Base-by-base conservation (phyloP, 2,797 vertebrate species). In the Pangasius djambal region DNA sequence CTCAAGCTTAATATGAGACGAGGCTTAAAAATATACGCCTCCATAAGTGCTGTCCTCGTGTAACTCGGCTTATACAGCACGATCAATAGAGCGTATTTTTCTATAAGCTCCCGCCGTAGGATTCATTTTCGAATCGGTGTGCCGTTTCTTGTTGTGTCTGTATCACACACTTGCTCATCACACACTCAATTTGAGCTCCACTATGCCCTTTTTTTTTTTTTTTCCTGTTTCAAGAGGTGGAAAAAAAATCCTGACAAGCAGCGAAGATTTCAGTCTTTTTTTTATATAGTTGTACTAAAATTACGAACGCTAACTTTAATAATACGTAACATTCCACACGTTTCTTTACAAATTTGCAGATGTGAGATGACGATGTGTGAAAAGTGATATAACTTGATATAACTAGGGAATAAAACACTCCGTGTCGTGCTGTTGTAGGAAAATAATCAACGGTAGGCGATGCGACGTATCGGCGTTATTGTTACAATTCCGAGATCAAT, bases 1-100 rank as follows among this genome's bases (percentile, higher is more conserved):
- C 83, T 69, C 52, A 0, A 81, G 31, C 78, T 69, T 69, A 50
- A 50, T 34, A 55, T 34, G 20, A 75, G 50, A 74, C 34, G 69
- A 28, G 69, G 85, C 85, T 86, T 86, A 74, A 86, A 86, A 44
- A 15, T 40, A 34, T 52, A 20, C 40, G n/a, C 28, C 52, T 20
- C 28, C 8, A 52, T 34, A 44, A 79, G 16, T 55, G 57, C 10
- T 16, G 81, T 91, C 95, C 94, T 93, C 94, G 90, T 92, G 93
- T 87, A 93, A 93, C 93, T 93, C 89, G 92, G 94, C 92, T 92
- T 10, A 59, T 89, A 94, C 92, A 94, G 94, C 61, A 34, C 37
- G 15, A 94, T 93, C 93, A 94, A 94, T 94, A 94, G 94, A 95
- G 94, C 89, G 94, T 16, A 94, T 95, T 93, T 92, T 74, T 88